These are phyloP conservation scores for Eriosoma lanigerum DNA, from an alignment of 1,140 invertebrate species.

Conservation along the genomic window DNA sequence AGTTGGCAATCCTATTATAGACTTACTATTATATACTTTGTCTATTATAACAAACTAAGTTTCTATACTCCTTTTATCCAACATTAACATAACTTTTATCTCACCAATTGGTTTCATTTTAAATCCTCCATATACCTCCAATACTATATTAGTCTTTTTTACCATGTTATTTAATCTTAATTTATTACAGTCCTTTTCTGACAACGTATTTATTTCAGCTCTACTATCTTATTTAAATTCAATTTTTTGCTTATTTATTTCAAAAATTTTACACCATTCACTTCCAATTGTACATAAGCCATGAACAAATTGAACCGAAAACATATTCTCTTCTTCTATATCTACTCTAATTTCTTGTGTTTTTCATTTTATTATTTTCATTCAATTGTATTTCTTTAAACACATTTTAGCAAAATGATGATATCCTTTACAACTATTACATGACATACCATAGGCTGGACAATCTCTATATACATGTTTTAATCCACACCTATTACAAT, in stretches of 20 bases:
- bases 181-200: neutral
- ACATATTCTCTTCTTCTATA: neutral
- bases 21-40: neutral
- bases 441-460: neutral
- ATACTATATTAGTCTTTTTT: neutral
- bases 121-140: conserved; percentile 24
- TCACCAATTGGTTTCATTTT: neutral
- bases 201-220: neutral
- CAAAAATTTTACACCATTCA: neutral
- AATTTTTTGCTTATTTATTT: neutral
- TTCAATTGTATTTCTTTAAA: neutral
- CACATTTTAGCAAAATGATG: neutral
- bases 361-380: neutral
- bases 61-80: neutral
- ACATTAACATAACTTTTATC: neutral
- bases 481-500: neutral
- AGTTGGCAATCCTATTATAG: neutral
- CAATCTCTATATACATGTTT: neutral
- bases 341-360: neutral
- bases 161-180: neutral
- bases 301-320: neutral
- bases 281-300: neutral
- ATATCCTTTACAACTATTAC: neutral
- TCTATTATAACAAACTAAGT: conserved; percentile 1
- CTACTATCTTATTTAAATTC: neutral